phyloP scores from a whole-genome alignment of 1,140 invertebrate genomes.

The Orussus abietinus region DNA sequence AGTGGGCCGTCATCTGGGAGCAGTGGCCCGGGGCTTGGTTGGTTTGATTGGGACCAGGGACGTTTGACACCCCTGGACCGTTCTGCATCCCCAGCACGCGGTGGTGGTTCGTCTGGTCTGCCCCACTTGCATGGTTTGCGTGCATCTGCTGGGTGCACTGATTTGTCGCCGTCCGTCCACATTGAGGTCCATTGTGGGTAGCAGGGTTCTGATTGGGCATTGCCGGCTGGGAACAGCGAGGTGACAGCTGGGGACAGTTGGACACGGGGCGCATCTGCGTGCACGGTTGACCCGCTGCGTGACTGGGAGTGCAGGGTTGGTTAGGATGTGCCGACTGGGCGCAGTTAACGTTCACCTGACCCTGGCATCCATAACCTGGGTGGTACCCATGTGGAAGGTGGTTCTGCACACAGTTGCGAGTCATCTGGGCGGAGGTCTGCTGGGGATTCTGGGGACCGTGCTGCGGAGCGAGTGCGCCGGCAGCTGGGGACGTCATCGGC shows the following conservation, averaged over 20 bases:
- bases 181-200: slow-evolving; percentile 4
- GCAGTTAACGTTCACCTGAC: slow-evolving; percentile 32
- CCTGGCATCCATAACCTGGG: slow-evolving; percentile 34
- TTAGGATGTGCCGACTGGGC: slow-evolving; percentile 26
- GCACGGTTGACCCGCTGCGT: slow-evolving; percentile 21
- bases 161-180: slow-evolving; percentile 1
- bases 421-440: slow-evolving; percentile 53
- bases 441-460: slow-evolving; percentile 47
- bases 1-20: slow-evolving; percentile 25
- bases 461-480: slow-evolving; percentile 56
- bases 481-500: slow-evolving; percentile 58
- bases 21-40: too few relatives aligned
- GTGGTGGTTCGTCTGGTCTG: too few relatives aligned
- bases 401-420: slow-evolving; percentile 47
- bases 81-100: too few relatives aligned
- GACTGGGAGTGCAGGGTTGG: slow-evolving; percentile 21
- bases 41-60: too few relatives aligned
- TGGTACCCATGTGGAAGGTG: slow-evolving; percentile 41
- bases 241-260: slow-evolving; percentile 39
- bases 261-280: slow-evolving; percentile 24
- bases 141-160: slow-evolving; percentile 18
- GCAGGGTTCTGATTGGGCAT: slow-evolving; percentile 16
- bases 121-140: too few relatives aligned
- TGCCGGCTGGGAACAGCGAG: slow-evolving; percentile 40
- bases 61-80: too few relatives aligned